Base-by-base conservation (phyloP, 2,888 invertebrate genomes). In the Xestia c-nigrum region DNA sequence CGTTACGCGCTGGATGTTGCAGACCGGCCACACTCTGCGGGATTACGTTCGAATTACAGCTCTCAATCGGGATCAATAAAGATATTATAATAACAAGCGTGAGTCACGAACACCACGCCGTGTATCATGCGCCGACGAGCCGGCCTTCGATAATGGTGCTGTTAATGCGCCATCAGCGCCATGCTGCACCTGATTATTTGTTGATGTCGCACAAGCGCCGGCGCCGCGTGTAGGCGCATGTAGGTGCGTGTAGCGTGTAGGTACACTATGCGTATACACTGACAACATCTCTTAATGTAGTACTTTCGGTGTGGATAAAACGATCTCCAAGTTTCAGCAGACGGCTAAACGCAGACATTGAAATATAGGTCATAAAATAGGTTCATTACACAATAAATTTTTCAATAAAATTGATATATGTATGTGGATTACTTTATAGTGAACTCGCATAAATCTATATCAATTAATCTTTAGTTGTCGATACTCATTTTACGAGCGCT, bases 1-100 rank as follows among this genome's bases (percentile, higher is more conserved):
- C 84, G 82, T 87, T 84, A 88, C 88, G 78, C 87, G 79, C 78
- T 89, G 84, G 87, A 87, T 89, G 79, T 86, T 83, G 85, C 83
- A 83, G 83, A 85, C 85, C 85, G 87, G 89, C 78, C 86, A 84
- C 90, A 89, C 87, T 89, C 86, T 77, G 80, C 79, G 80, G 78
- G 79, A 89, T 89, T 90, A 87, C 86, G 82, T 83, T 84, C 79
- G 74, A 84, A 90, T 89, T 89, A 89, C 85, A 85, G 84, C 89
- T 90, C 90, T 91, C 88, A 84, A 89, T 89, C 86, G 86, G 82
- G 88, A 89, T 87, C 89, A 88, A 92, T 91, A 91, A 88, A 90
- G 85, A 88, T 91, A 88, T 89, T 89, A 88, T 89, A 89, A 88
- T 89, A 89, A 87, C 79, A 80, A 61, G n/a, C 65, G 57, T 89